A percentile compares a stretch with the other conserved stretches of the same genome.
Evolutionary conservation across 2,113 vertebrate genomes (phyloP).

Genomic region (Myocastor coypus): DNA sequence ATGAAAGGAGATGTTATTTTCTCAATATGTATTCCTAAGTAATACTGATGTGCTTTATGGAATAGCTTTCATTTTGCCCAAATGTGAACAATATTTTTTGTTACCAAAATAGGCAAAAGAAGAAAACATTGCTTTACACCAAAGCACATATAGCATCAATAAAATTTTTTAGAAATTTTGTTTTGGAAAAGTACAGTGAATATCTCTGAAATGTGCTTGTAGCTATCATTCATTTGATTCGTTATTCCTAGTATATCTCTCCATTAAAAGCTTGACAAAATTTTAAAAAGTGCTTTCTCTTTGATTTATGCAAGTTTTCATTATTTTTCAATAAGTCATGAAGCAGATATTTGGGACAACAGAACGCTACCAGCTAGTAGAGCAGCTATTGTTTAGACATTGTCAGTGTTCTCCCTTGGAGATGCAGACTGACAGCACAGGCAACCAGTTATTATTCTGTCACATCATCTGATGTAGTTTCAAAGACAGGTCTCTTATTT

Average conservation of each 20-base stretch:
- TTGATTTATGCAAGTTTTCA: neutral
- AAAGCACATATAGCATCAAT: neutral
- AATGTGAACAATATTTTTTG: neutral
- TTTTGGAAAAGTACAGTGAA: neutral
- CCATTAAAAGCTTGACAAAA: constrained; percentile 42
- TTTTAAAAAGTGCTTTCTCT: neutral
- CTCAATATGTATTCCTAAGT: neutral
- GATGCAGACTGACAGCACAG: neutral
- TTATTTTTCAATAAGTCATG: constrained; percentile 17
- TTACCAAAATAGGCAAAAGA: neutral
- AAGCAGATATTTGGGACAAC: neutral
- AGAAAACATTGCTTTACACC: neutral
- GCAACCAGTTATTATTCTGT: neutral
- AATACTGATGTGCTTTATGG: neutral
- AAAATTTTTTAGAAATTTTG: neutral
- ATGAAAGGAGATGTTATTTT: neutral
- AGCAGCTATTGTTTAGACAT: neutral
- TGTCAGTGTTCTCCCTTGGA: neutral
- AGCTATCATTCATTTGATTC: constrained; percentile 15
- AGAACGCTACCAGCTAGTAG: neutral
- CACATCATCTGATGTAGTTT: neutral
- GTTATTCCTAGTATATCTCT: constrained; percentile 28
- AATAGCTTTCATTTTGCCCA: neutral
- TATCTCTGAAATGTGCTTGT: neutral
- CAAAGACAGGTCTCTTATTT: neutral